Evolutionary conservation across 2,113 vertebrate species (phyloP).

Genomic region (Ophiodon elongatus): DNA sequence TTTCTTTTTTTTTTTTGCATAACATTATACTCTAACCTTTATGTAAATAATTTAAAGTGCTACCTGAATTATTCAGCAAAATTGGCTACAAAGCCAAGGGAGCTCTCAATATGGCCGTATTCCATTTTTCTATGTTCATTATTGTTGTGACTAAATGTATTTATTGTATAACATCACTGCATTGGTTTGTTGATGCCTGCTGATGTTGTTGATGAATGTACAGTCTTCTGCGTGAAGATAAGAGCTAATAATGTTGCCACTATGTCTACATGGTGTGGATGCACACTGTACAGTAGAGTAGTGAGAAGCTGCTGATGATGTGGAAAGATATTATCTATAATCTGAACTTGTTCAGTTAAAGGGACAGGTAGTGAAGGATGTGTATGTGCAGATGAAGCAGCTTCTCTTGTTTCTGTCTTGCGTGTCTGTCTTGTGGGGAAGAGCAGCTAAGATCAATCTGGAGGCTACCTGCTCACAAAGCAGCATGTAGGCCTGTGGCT

Average conservation of each 20-base stretch:
- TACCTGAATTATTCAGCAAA: conserved; percentile 78
- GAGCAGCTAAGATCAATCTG: conserved; percentile 41
- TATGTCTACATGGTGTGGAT: conserved; percentile 47
- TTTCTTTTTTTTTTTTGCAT: conserved; percentile 50
- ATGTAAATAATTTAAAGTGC: conserved; percentile 80
- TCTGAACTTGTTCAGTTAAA: background rate
- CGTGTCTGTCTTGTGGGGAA: conserved; percentile 22
- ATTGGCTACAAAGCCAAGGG: conserved; percentile 56
- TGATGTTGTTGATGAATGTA: too few relatives aligned
- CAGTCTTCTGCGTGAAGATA: conserved; percentile 19
- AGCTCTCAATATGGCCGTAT: conserved; percentile 49
- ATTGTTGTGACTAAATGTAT: conserved; percentile 59
- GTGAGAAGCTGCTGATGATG: conserved; percentile 13
- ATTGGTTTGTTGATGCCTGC: conserved; percentile 42
- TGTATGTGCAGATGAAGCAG: conserved; percentile 13
- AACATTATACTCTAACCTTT: conserved; percentile 74
- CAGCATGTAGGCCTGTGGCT: conserved; percentile 43
- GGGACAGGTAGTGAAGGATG: background rate
- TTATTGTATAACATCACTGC: conserved; percentile 62
- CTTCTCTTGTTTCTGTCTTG: conserved; percentile 9
- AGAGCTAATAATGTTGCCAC: conserved; percentile 43
- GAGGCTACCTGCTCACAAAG: conserved; percentile 19
- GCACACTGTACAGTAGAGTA: background rate
- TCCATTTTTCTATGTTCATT: conserved; percentile 64
- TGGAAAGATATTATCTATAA: conserved; percentile 9